Evolutionary conservation across 1,140 invertebrate species (phyloP).

Genomic region (Stenopsyche tienmushanensis): DNA sequence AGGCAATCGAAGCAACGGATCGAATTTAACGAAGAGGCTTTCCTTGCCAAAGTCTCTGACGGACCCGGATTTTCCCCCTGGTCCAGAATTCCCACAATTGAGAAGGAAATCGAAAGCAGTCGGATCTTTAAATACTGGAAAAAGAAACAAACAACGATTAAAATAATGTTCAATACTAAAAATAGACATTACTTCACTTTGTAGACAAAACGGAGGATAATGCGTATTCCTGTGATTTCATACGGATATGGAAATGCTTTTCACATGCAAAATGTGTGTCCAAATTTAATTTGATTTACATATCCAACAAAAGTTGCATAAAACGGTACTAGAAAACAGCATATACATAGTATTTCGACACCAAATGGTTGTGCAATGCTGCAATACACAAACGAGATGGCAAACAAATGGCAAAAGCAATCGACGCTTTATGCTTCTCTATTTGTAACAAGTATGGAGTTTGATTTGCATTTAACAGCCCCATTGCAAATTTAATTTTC

Average conservation of each 20-base stretch:
- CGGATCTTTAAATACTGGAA: slow-evolving; percentile 51
- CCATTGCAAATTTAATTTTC: too few relatives aligned
- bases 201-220: too few relatives aligned
- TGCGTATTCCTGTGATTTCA: neutral
- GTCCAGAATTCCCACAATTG: slow-evolving; percentile 39
- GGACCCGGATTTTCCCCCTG: slow-evolving; percentile 24
- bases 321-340: too few relatives aligned
- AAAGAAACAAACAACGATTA: slow-evolving; percentile 21
- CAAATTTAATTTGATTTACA: neutral
- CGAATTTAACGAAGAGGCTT: slow-evolving; percentile 63
- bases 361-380: too few relatives aligned
- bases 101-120: slow-evolving; percentile 48
- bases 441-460: too few relatives aligned
- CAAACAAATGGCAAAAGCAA: too few relatives aligned
- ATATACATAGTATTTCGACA: too few relatives aligned
- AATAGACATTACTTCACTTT: neutral
- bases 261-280: neutral
- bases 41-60: slow-evolving; percentile 53
- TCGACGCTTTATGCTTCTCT: too few relatives aligned
- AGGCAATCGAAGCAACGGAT: slow-evolving; percentile 54
- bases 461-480: too few relatives aligned
- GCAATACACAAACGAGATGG: too few relatives aligned
- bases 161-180: neutral
- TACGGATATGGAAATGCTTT: neutral
- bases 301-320: neutral